Conservation (phyloP, 2,797 vertebrate genomes). For the Cuniculus paca region DNA sequence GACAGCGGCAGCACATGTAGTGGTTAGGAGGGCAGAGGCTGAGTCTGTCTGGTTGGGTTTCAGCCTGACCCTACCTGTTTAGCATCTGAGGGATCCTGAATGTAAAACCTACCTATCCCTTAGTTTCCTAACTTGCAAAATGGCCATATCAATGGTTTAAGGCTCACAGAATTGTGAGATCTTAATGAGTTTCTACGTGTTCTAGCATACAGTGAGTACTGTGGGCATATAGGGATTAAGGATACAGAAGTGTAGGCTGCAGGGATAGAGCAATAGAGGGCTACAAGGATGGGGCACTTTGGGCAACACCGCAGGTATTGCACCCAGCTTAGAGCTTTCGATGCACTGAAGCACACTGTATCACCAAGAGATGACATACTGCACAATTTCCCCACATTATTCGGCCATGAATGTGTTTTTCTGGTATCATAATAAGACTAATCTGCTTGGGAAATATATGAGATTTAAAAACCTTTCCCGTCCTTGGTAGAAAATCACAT, state of each 20-base stretch:
- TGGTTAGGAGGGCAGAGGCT: not conserved
- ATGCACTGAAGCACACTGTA: not conserved
- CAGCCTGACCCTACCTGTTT: not conserved
- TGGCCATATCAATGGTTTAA: not conserved
- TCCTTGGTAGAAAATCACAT: not conserved
- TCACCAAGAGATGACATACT: not conserved
- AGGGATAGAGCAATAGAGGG: not conserved
- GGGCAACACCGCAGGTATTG: not conserved
- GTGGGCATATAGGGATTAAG: not conserved
- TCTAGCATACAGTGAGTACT: not conserved
- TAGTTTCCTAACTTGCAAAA: not conserved
- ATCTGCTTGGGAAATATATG: not conserved
- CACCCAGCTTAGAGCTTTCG: not conserved
- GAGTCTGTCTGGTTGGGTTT: not conserved
- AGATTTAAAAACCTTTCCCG: slow-evolving; percentile 9
- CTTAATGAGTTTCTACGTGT: not conserved
- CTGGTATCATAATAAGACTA: not conserved
- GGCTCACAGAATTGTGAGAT: not conserved
- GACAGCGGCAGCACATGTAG: not conserved
- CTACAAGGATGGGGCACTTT: not conserved
- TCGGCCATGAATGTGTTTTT: not conserved
- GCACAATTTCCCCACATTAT: not conserved
- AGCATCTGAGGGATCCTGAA: not conserved
- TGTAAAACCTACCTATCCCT: not conserved
- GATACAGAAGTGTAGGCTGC: not conserved